These are phyloP conservation scores for Pimpla rufipes DNA, from an alignment of 2,888 invertebrate genomes.

Conservation along the genomic window DNA sequence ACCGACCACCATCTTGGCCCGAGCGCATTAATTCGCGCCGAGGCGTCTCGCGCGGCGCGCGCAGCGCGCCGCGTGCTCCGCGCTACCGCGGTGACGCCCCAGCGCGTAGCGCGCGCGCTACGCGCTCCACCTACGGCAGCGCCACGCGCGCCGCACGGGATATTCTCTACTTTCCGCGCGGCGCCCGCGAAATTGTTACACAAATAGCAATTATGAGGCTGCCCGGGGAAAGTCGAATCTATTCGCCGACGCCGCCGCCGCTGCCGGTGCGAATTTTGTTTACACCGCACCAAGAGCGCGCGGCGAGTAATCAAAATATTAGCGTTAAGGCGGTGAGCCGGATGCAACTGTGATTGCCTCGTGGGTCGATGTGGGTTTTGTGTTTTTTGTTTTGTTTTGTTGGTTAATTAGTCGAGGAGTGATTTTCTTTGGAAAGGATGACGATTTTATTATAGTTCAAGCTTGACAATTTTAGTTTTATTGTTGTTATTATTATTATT, in stretches of 20 bases:
- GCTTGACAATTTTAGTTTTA: too few relatives aligned
- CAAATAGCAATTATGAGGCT: conserved; percentile 62
- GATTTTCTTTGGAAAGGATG: too few relatives aligned
- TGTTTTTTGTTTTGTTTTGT: neutral
- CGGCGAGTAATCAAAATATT: conserved; percentile 4
- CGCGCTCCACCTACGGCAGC: neutral
- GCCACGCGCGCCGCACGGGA: neutral
- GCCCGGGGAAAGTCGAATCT: conserved; percentile 50
- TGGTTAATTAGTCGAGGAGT: too few relatives aligned
- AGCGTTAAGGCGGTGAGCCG: neutral
- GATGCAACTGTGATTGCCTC: neutral
- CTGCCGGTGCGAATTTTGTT: conserved; percentile 56
- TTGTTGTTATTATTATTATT: too few relatives aligned
- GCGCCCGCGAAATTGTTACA: conserved; percentile 40
- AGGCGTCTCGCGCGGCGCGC: neutral
- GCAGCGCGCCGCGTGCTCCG: neutral
- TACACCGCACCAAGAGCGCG: conserved; percentile 32
- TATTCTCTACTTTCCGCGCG: conserved; percentile 36
- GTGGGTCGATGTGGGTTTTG: neutral
- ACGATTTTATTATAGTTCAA: too few relatives aligned
- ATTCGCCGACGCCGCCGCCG: conserved; percentile 38
- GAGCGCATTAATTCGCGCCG: conserved; percentile 68
- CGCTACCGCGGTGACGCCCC: conserved; percentile 66
- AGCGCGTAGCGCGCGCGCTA: conserved; percentile 40
- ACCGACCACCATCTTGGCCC: conserved; percentile 64